Conservation (phyloP, 53 echinoderm and acorn worm species). For the Henricia sp. region DNA sequence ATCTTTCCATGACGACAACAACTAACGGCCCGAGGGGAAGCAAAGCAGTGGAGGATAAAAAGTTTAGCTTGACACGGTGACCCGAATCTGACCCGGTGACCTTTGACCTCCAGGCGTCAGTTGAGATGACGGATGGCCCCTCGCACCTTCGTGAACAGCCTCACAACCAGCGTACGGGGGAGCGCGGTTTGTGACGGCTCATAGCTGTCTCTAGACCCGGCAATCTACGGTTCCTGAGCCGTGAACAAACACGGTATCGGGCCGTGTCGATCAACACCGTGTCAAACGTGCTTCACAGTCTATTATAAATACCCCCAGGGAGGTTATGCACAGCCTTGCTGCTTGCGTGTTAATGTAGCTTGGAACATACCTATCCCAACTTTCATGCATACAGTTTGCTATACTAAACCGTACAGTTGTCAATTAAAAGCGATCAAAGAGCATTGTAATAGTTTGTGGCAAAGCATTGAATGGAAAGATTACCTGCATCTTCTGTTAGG, state of each 20-base stretch:
- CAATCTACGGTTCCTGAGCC: conserved; percentile 17
- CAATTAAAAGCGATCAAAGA: no score
- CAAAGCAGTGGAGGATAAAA: neutral
- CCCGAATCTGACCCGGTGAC: conserved; percentile 41
- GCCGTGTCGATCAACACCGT: conserved; percentile 37
- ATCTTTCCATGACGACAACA: neutral
- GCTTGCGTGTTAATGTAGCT: no score
- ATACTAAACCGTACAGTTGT: no score
- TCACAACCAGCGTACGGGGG: neutral
- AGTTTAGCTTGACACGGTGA: conserved; percentile 26
- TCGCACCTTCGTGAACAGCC: neutral
- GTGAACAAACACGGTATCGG: conserved; percentile 44
- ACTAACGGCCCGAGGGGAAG: conserved; percentile 21
- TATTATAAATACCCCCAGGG: conserved; percentile 28
- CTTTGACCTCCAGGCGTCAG: conserved; percentile 44
- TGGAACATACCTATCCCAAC: no score
- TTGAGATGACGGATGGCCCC: conserved; percentile 40
- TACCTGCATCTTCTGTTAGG: no score
- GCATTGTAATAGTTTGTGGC: no score
- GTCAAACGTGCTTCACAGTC: conserved; percentile 32
- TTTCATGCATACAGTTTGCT: no score
- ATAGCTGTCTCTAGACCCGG: neutral
- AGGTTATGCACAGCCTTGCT: no score
- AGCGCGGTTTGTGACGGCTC: neutral
- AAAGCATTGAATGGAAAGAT: no score